Evolutionary conservation across 2,888 invertebrate genomes (phyloP), one percentile per base, ranked within the genome.

Genomic region (Synanthedon tipuliformis): DNA sequence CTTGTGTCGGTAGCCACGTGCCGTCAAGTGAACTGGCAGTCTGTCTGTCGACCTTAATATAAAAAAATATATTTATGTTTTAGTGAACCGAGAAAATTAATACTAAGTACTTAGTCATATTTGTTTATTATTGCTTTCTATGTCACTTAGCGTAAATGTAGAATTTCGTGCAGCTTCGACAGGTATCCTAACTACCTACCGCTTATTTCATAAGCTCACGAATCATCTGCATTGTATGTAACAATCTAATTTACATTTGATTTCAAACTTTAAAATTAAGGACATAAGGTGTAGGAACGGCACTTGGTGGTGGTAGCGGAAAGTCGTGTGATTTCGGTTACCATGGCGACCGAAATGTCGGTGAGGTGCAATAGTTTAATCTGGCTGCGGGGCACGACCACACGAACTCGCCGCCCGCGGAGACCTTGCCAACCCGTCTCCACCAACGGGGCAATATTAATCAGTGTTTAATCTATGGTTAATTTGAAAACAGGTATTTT

Each of bases 291-390:
- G 13, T 34, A 16, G 18, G n/a, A 12, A 18, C 34, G 34, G 10
- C 11, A 23, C 16, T 41, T 16, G 51, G 51, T 53, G 16, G 16
- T 34, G 41, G 56, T 55, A 34, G 58, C 58, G 64, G 65, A 64
- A 60, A 62, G 67, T 76, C 75, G 72, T 75, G 73, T 73, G 69
- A 68, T 78, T 77, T 80, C 66, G 73, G 82, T 82, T 73, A 66
- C 79, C 75, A 81, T 78, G 79, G 77, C 66, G 78, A 83, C 81
- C 71, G 71, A 75, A 78, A 81, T 74, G 72, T 75, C 75, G 75
- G 75, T 67, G 71, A 76, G 77, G 73, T 75, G 78, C 80, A 82
- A 81, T 78, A 81, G 77, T 79, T 78, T 77, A 77, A 77, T 78
- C 74, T 77, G 67, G 64, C 70, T 71, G 66, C 65, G 69, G 71